Conservation (phyloP, 2,888 invertebrate genomes). For the Pachliopta kotzebuea region DNA sequence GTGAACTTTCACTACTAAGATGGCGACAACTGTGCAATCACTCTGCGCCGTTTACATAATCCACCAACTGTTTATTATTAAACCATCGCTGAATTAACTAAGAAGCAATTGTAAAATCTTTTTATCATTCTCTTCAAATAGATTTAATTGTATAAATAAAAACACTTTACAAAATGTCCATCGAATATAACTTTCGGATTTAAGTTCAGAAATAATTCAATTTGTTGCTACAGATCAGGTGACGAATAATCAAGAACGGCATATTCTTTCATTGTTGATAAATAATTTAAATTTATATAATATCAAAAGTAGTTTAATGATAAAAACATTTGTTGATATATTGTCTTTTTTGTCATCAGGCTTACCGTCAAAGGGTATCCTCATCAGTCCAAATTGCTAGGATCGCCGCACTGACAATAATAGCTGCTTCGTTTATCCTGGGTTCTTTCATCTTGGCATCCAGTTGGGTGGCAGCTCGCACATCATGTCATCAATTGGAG, state of each 20-base stretch:
- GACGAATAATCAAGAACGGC: no score
- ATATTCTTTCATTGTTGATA: no score
- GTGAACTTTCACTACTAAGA: constrained; percentile 60
- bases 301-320: no score
- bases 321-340: no score
- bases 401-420: constrained; percentile 91
- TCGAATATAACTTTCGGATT: no score
- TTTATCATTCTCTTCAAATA: not conserved
- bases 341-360: constrained; percentile 73
- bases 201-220: no score
- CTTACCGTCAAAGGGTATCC: constrained; percentile 86
- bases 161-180: no score
- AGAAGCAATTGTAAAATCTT: not conserved
- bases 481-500: constrained; percentile 89
- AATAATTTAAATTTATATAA: no score
- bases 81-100: constrained; percentile 2
- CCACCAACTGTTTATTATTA: constrained; percentile 14
- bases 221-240: no score
- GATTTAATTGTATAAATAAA: not conserved
- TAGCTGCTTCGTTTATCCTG: constrained; percentile 89
- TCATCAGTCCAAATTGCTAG: constrained; percentile 92
- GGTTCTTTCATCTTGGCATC: constrained; percentile 91
- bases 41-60: constrained; percentile 22
- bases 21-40: constrained; percentile 18
- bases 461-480: constrained; percentile 90